Percentiles rank a stretch among this genome's conserved stretches.
These are phyloP conservation scores for Drosophila pectinifera DNA, from an alignment of 1,140 invertebrate species.

Conservation along the genomic window DNA sequence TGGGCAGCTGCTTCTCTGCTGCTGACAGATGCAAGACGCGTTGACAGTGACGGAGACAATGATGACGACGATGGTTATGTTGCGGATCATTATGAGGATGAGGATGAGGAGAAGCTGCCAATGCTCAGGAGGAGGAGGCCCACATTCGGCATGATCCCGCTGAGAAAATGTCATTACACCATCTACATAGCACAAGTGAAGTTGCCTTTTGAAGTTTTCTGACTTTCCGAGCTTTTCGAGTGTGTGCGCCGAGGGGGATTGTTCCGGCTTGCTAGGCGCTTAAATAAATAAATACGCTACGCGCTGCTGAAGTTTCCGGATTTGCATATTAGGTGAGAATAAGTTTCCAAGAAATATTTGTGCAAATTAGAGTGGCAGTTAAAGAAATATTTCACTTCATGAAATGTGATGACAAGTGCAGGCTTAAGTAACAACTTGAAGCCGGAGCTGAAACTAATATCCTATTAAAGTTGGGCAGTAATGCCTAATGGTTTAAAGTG, in stretches of 20 bases:
- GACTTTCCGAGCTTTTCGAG: constrained; percentile 37
- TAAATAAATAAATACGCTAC: constrained; percentile 38
- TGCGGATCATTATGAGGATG: constrained; percentile 21
- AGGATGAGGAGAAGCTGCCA: constrained; percentile 5
- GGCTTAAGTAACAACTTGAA: neutral
- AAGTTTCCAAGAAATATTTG: constrained; percentile 33
- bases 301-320: constrained; percentile 4
- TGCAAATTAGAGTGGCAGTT: constrained; percentile 20
- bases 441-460: neutral
- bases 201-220: constrained; percentile 68
- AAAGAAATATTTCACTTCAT: neutral
- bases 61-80: constrained; percentile 55
- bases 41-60: constrained; percentile 80
- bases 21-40: constrained; percentile 72
- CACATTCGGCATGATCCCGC: constrained; percentile 67
- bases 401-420: neutral
- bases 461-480: neutral
- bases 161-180: constrained; percentile 82
- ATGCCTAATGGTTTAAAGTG: neutral
- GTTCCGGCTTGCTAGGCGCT: constrained; percentile 3
- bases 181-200: constrained; percentile 57
- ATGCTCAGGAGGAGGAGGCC: constrained; percentile 28
- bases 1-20: constrained; percentile 43
- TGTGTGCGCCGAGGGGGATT: too few species aligned
- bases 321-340: constrained; percentile 22